Conservation (phyloP, 1,140 invertebrate genomes). For the Brachionus calyciflorus region DNA sequence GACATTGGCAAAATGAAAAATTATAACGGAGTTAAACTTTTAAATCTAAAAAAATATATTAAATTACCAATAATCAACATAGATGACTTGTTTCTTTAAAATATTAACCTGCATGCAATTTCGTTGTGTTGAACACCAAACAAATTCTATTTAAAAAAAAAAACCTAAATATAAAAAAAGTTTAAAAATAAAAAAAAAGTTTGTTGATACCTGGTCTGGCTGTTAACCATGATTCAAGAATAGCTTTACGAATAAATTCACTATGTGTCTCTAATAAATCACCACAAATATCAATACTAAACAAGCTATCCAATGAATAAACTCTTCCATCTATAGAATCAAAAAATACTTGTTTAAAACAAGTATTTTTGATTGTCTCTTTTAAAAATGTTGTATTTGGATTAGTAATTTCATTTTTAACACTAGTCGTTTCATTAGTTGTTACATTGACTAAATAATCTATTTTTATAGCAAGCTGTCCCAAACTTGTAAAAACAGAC, state of each 20-base stretch:
- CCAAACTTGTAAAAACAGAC: not conserved
- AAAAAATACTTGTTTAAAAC: not conserved
- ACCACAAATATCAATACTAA: constrained; percentile 4
- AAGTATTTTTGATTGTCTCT: not conserved
- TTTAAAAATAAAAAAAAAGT: not conserved
- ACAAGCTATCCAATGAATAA: not conserved
- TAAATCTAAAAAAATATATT: not conserved
- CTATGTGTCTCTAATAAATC: not conserved
- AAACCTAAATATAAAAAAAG: not conserved
- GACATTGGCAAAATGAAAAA: too few species aligned
- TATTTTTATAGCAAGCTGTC: not conserved
- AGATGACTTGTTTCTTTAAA: constrained; percentile 2
- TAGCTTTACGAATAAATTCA: not conserved
- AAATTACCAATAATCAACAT: not conserved
- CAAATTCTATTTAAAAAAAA: not conserved
- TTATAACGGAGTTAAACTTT: too few species aligned
- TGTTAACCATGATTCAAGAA: not conserved
- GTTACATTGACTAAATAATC: not conserved
- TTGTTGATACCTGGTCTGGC: not conserved
- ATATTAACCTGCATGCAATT: constrained; percentile 3
- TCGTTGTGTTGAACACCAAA: not conserved
- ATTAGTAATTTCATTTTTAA: constrained; percentile 2
- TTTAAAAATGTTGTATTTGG: constrained; percentile 19
- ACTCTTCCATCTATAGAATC: not conserved
- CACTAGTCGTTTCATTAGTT: constrained; percentile 13